A percentile compares a stretch with the other conserved stretches of the same genome.
phyloP scores from a whole-genome alignment of 2,888 invertebrate species.

The Caenorhabditis drosophilae region DNA sequence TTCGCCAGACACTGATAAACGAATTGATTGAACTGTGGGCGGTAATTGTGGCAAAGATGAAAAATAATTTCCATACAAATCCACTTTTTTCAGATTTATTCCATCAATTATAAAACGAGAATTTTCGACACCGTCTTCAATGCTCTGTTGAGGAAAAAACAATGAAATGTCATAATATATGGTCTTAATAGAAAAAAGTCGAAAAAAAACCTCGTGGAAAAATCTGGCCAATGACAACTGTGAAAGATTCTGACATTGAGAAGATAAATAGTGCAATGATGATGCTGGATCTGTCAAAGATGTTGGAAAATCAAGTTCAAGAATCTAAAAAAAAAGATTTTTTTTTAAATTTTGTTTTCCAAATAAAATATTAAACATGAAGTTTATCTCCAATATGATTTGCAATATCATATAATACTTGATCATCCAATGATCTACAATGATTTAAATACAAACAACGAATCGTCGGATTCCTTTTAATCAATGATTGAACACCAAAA shows the following conservation, averaged over 20 bases:
- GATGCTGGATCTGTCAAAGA: slow-evolving; percentile 60
- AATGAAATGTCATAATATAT: slow-evolving; percentile 3
- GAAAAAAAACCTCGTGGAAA: slow-evolving; percentile 55
- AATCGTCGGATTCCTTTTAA: slow-evolving; percentile 60
- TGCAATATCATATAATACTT: slow-evolving; percentile 66
- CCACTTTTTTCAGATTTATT: slow-evolving; percentile 56
- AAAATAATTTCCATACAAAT: slow-evolving; percentile 67
- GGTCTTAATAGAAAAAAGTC: not conserved
- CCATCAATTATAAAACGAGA: slow-evolving; percentile 41
- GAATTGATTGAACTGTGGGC: slow-evolving; percentile 53
- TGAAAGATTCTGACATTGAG: slow-evolving; percentile 60
- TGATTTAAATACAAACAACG: slow-evolving; percentile 62
- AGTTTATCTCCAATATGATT: slow-evolving; percentile 59
- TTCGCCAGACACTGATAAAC: slow-evolving; percentile 64
- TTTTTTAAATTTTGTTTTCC: not conserved
- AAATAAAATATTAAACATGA: too few species aligned
- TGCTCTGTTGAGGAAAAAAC: too few species aligned
- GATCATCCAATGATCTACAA: slow-evolving; percentile 64
- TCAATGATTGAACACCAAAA: slow-evolving; percentile 53
- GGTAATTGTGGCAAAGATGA: slow-evolving; percentile 59
- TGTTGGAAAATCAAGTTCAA: slow-evolving; percentile 66
- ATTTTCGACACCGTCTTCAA: slow-evolving; percentile 30
- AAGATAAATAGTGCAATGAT: slow-evolving; percentile 58
- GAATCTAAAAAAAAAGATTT: slow-evolving; percentile 36
- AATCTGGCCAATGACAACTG: slow-evolving; percentile 66